These are phyloP conservation scores for Microplitis manilae DNA, from an alignment of 2,888 invertebrate genomes.

Conservation along the genomic window DNA sequence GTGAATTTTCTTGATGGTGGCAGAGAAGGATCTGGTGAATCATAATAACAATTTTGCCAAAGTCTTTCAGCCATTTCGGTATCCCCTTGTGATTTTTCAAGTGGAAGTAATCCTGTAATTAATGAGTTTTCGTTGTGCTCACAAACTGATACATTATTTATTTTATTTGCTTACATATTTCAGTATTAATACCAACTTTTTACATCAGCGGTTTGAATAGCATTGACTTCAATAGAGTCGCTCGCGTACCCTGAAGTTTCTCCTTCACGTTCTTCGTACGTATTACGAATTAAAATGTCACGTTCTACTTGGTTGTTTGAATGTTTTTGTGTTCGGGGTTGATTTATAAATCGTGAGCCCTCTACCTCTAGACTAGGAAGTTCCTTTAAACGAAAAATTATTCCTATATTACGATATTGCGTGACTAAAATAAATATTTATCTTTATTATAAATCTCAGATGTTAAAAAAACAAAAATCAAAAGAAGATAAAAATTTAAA, in stretches of 20 bases:
- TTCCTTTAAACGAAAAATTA: constrained; percentile 42
- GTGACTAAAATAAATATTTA: background rate
- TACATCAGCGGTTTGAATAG: constrained; percentile 37
- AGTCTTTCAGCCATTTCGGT: constrained; percentile 58
- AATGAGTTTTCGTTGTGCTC: constrained; percentile 1
- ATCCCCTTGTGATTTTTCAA: constrained; percentile 36
- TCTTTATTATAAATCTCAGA: background rate
- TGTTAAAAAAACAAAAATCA: background rate
- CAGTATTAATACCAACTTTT: constrained; percentile 28
- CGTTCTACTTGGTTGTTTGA: constrained; percentile 59
- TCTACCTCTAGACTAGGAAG: constrained; percentile 54
- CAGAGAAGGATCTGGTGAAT: constrained; percentile 61
- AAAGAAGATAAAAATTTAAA: background rate
- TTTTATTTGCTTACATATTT: background rate
- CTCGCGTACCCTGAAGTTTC: constrained; percentile 90
- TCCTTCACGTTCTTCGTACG: constrained; percentile 64
- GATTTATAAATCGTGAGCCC: constrained; percentile 57
- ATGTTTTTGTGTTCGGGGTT: constrained; percentile 66
- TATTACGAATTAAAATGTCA: constrained; percentile 46
- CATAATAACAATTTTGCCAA: constrained; percentile 65
- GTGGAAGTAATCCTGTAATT: constrained; percentile 32
- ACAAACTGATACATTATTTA: background rate
- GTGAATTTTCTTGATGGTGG: constrained; percentile 62
- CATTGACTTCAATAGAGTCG: constrained; percentile 76
- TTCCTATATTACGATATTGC: background rate